Evolutionary conservation across 2,113 vertebrate species (phyloP).

Genomic region (Struthidea cinerea): DNA sequence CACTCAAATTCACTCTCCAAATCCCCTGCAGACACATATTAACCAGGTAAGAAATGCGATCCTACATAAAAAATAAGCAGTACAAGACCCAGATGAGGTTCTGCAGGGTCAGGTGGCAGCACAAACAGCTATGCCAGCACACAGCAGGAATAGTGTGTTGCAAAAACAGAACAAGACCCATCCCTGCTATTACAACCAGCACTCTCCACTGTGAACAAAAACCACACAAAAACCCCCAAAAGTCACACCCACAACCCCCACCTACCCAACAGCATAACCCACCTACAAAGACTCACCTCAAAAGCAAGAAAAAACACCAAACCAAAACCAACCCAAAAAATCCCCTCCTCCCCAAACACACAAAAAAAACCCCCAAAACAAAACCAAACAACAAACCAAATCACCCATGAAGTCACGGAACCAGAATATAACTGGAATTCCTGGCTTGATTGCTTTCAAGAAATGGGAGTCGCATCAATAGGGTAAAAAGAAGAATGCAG

Average conservation of each 20-base stretch:
- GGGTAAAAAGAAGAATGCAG: background rate
- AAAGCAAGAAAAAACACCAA: background rate
- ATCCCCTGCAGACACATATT: background rate
- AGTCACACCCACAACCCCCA: background rate
- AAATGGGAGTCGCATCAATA: background rate
- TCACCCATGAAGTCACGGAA: background rate
- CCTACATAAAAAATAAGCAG: background rate
- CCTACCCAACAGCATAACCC: background rate
- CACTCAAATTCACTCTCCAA: background rate
- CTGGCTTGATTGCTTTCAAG: background rate
- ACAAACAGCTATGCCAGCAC: background rate
- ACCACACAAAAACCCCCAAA: fast-evolving
- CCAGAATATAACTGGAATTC: background rate
- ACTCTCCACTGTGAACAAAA: background rate
- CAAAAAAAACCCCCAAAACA: background rate
- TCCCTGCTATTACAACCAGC: background rate
- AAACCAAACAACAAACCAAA: background rate
- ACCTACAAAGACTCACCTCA: background rate
- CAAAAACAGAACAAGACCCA: background rate
- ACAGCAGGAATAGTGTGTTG: background rate
- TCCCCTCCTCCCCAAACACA: background rate
- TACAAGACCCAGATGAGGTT: background rate
- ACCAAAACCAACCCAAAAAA: background rate
- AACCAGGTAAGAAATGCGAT: background rate
- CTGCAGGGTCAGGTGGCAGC: background rate